Conservation (phyloP, 2,113 vertebrate species). For the Verasper variegatus region DNA sequence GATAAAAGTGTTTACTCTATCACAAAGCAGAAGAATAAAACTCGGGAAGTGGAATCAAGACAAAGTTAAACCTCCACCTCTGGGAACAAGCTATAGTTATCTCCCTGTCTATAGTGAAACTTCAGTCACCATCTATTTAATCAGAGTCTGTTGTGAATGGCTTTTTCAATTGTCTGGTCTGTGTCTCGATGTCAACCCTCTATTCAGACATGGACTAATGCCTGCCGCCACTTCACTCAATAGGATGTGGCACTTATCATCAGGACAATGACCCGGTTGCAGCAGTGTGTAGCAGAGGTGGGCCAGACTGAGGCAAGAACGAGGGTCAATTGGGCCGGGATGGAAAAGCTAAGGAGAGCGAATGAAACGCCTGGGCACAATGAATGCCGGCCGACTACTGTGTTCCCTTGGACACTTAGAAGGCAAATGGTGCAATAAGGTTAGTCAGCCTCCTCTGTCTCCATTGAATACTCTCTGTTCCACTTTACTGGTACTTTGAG, state of each 20-base stretch:
- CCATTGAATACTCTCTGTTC: constrained; percentile 22
- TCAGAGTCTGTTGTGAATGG: constrained; percentile 56
- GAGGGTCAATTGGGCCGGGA: constrained; percentile 59
- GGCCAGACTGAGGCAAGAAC: constrained; percentile 47
- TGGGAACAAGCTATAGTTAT: constrained; percentile 46
- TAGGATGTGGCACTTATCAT: constrained; percentile 72
- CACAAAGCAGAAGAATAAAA: constrained; percentile 40
- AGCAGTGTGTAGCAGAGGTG: constrained; percentile 43
- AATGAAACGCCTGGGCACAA: constrained; percentile 57
- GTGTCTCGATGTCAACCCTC: constrained; percentile 48
- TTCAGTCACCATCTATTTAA: constrained; percentile 72
- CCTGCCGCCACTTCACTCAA: constrained; percentile 65
- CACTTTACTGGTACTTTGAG: constrained; percentile 21
- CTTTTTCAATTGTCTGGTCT: constrained; percentile 59
- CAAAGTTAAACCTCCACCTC: constrained; percentile 36
- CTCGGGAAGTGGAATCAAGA: constrained; percentile 40
- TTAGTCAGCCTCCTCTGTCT: constrained; percentile 12
- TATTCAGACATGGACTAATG: constrained; percentile 60
- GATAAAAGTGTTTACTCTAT: constrained; percentile 25
- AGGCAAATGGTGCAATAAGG: constrained; percentile 54
- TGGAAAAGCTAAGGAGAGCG: constrained; percentile 57
- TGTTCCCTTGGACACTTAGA: constrained; percentile 47
- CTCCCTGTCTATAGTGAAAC: constrained; percentile 60
- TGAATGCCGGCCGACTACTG: constrained; percentile 49
- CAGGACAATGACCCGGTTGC: constrained; percentile 61